Evolutionary conservation across 1,140 invertebrate genomes (phyloP), one percentile per base, ranked within the genome.

Genomic region (Cotesia glomerata): DNA sequence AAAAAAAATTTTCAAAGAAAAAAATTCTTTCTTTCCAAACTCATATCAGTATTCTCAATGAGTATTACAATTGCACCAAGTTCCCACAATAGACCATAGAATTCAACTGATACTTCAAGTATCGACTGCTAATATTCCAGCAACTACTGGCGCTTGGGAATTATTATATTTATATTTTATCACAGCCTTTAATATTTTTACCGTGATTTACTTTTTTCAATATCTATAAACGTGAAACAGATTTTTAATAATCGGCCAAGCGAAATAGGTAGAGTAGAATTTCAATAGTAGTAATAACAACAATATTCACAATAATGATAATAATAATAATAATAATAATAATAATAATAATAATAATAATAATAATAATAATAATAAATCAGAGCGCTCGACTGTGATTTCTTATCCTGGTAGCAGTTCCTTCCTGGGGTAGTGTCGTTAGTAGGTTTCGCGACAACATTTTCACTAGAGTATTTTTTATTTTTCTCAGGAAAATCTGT

Each of bases 231-330:
- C 3, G 45, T 7, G 64, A 18, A 26, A 52, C n/a, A 16, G 16
- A 16, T 54, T 68, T 68, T 68, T 68, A 68, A 68, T 68, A 68
- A 68, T 32, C 66, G 14, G 35, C 66, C 32, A 68, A 58, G 66
- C 66, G 35, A 68, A 68, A 68, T 68, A 34, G 66, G 66, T 68
- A 68, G 66, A 68, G 65, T 35, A 36, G 58, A 58, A 56, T 39
- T 34, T n/a, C 16, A 8, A 62, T 14, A n/a, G 14, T 45, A 45
- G 11, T 45, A 2, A 56, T 56, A 7, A 56, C 14, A 7, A 56
- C 11, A 45, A 45, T 45, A 3, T 9, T 39, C 5, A 39, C 9
- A 39, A 39, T 39, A 39, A 39, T 45, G 11, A 45, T 45, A 45
- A 45, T 45, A 45, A 45, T 45, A 39, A 39, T 39, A 39, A 39